Conservation (phyloP, 1,140 invertebrate species). For the Drosophila eugracilis region DNA sequence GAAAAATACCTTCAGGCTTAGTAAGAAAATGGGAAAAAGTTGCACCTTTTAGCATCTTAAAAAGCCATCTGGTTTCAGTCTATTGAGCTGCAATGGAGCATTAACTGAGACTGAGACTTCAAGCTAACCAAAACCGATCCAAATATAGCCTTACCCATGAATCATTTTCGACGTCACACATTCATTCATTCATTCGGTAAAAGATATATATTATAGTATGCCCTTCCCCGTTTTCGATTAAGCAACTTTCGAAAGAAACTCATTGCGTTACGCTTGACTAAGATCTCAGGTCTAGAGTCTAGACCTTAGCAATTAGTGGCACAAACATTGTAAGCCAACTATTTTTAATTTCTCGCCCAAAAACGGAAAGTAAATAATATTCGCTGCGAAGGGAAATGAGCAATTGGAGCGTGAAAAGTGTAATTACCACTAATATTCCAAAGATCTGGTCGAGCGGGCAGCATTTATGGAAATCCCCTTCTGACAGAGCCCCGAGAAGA, state of each 20-base stretch:
- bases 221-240: conserved; percentile 10
- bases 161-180: conserved; percentile 5
- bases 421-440: conserved; percentile 66
- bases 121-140: conserved; percentile 1
- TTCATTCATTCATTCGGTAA: conserved; percentile 17
- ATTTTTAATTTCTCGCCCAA: conserved; percentile 41
- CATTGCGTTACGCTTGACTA: conserved; percentile 41
- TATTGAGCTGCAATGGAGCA: conserved; percentile 7
- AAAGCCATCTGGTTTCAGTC: background rate
- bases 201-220: background rate
- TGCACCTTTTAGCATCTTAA: background rate
- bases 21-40: background rate
- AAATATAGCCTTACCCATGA: conserved; percentile 3
- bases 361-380: conserved; percentile 52
- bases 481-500: too few relatives aligned
- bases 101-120: background rate
- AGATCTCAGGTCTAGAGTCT: conserved; percentile 20
- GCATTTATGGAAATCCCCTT: conserved; percentile 66
- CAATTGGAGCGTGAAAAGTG: conserved; percentile 78
- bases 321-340: conserved; percentile 11
- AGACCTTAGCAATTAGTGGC: conserved; percentile 20
- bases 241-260: conserved; percentile 29
- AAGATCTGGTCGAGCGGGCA: conserved; percentile 51
- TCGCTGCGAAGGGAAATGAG: conserved; percentile 61
- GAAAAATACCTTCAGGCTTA: too few relatives aligned